Conservation (phyloP, 1,140 invertebrate genomes). For the Gryllus bimaculatus region DNA sequence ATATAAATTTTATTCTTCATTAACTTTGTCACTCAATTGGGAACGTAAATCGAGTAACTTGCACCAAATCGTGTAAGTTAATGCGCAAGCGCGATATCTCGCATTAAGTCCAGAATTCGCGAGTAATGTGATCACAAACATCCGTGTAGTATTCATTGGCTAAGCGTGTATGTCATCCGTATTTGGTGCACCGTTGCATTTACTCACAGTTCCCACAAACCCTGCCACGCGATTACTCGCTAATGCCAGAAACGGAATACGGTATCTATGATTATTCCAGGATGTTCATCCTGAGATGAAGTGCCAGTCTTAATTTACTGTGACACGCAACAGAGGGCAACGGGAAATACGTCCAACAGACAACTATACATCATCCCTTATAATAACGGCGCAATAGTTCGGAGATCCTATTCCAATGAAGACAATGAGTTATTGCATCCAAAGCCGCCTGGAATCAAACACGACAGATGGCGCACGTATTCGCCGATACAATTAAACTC, state of each 20-base stretch:
- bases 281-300: neutral
- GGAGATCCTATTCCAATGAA: neutral
- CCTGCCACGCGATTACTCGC: neutral
- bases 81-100: no score
- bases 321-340: neutral
- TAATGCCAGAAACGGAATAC: neutral
- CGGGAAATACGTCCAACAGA: neutral
- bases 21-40: no score
- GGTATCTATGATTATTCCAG: neutral
- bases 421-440: slow-evolving; percentile 4
- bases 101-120: no score
- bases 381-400: neutral
- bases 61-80: no score
- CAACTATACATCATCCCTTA: neutral
- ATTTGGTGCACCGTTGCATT: no score
- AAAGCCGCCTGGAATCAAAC: neutral
- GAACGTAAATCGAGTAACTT: no score
- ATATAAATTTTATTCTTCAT: no score
- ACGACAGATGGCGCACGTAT: neutral
- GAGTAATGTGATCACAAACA: no score
- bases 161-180: no score
- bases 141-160: no score
- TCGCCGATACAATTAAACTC: neutral
- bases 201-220: no score
- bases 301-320: slow-evolving; percentile 1